Evolutionary conservation across 1,140 invertebrate genomes (phyloP), one percentile per base, ranked within the genome.

Genomic region (Oryctes rhinoceros): DNA sequence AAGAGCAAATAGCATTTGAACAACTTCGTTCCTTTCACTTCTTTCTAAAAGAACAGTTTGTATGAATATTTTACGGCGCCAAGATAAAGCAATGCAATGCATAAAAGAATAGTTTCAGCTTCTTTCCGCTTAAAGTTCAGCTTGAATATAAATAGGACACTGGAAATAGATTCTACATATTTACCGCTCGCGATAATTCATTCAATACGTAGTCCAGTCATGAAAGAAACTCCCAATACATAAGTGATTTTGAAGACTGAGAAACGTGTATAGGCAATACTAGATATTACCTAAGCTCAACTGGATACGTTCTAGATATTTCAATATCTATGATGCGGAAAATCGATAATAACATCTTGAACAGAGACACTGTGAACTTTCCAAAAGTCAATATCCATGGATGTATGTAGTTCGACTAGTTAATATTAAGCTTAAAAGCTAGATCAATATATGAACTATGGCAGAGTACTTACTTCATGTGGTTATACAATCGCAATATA

Each of bases 71-170:
- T 71, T 71, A 71, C 65, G 13, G 10, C 65, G 20, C 65, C 65
- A 35, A 71, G 65, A 35, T 71, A 71, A 71, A 71, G 65, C 65
- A 71, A 71, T 71, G 65, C 65, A 37, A 71, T 71, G 65, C 65
- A 71, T 71, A 71, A 71, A 71, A 71, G 65, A 71, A 71, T 71
- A 71, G 65, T 71, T 71, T 71, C 65, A 71, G 24, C 18, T 35
- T 71, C 24, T 71, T 71, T 71, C 20, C 65, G 13, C 20, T 71
- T 71, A 71, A 71, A 71, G 65, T 71, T 71, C 65, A 71, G 65
- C 35, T 71, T 71, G 65, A 71, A 71, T 71, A 71, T 71, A 71
- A 71, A 71, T 71, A 71, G 65, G 65, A 37, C 65, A 71, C 65
- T 71, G 15, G 65, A 59, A 59, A 71, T 71, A 71, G 65, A 71